phyloP scores from a whole-genome alignment of 2,888 invertebrate species.

The Chrysolina haemoptera region DNA sequence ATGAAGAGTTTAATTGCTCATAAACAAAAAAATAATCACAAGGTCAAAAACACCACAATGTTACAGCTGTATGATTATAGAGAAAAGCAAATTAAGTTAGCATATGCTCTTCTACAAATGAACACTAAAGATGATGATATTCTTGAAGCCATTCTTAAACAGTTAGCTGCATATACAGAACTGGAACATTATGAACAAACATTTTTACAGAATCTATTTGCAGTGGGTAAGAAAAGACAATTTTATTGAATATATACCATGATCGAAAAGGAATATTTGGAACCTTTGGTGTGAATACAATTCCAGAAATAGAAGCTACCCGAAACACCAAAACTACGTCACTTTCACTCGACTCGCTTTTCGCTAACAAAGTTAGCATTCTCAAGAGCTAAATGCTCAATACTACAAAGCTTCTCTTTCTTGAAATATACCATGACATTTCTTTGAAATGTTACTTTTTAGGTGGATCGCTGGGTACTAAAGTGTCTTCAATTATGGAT shows the following conservation, averaged over 20 bases:
- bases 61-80: conserved; percentile 35
- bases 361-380: too few species aligned
- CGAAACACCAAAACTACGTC: too few species aligned
- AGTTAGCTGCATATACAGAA: conserved; percentile 33
- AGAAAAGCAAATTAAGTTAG: conserved; percentile 47
- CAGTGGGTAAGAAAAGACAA: conserved; percentile 36
- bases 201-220: conserved; percentile 49
- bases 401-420: too few species aligned
- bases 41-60: neutral
- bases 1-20: conserved; percentile 41
- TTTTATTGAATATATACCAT: neutral
- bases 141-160: conserved; percentile 41
- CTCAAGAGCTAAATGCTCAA: too few species aligned
- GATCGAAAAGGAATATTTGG: too few species aligned
- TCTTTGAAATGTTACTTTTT: conserved; percentile 1
- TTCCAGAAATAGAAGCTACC: too few species aligned
- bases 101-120: conserved; percentile 47
- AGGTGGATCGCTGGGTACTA: conserved; percentile 2
- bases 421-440: neutral
- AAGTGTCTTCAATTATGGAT: conserved; percentile 20
- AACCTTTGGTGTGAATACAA: too few species aligned
- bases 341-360: too few species aligned
- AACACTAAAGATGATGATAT: conserved; percentile 33
- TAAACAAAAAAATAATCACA: neutral
- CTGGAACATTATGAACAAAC: conserved; percentile 45